phyloP scores from a whole-genome alignment of 2,113 vertebrate species.

The Sprattus sprattus region DNA sequence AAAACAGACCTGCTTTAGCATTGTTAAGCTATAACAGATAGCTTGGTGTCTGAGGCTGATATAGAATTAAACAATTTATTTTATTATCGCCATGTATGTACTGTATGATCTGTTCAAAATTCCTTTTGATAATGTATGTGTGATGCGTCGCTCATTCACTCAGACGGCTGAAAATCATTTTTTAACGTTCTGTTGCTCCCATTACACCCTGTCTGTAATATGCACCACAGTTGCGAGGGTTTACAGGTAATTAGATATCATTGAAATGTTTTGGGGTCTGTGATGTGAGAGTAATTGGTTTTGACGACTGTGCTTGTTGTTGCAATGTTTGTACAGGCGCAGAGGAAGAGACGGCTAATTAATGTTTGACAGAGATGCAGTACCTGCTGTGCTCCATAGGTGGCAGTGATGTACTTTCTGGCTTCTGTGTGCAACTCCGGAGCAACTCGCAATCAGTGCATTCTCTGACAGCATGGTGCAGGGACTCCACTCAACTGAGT shows the following conservation, averaged over 20 bases:
- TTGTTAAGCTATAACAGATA: neutral
- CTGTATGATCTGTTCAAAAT: neutral
- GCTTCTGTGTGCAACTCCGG: neutral
- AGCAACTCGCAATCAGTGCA: neutral
- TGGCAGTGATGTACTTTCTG: conserved; percentile 62
- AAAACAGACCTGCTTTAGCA: neutral
- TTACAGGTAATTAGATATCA: conserved; percentile 65
- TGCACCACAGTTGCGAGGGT: conserved; percentile 56
- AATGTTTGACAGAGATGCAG: conserved; percentile 27
- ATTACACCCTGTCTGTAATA: conserved; percentile 54
- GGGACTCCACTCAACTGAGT: neutral
- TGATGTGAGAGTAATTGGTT: conserved; percentile 69
- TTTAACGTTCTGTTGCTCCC: neutral
- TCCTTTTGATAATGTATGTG: neutral
- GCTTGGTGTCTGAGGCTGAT: neutral
- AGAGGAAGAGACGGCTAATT: conserved; percentile 54
- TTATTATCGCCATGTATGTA: neutral
- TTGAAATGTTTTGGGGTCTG: conserved; percentile 66
- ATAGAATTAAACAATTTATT: neutral
- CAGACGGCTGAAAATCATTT: neutral
- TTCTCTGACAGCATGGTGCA: conserved; percentile 2
- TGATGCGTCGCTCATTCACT: neutral
- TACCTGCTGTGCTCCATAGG: conserved; percentile 53
- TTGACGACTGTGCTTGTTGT: conserved; percentile 60
- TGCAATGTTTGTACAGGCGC: conserved; percentile 49